Evolutionary conservation across 2,797 vertebrate genomes (phyloP).

Genomic region (Iguana delicatissima): DNA sequence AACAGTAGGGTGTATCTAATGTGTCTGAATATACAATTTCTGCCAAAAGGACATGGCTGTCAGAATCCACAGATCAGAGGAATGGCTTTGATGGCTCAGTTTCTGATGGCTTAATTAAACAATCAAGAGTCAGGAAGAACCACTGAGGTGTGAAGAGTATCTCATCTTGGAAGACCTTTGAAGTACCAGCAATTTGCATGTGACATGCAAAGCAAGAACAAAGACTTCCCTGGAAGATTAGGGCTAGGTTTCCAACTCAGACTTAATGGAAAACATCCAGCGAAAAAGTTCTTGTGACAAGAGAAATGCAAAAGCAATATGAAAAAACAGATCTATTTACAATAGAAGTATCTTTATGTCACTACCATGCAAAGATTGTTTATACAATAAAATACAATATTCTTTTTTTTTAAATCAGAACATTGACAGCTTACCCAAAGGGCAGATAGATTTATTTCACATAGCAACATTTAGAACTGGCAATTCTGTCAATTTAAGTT

Average conservation of each 20-base stretch:
- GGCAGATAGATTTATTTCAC: not conserved
- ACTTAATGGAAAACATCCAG: not conserved
- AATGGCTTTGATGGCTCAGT: not conserved
- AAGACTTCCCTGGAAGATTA: not conserved
- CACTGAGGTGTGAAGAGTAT: constrained; percentile 15
- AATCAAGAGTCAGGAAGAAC: constrained; percentile 5
- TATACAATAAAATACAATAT: constrained; percentile 1
- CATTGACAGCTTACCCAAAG: not conserved
- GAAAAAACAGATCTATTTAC: not conserved
- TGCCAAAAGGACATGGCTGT: not conserved
- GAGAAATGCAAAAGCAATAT: not conserved
- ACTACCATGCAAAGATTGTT: not conserved
- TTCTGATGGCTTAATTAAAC: constrained; percentile 4
- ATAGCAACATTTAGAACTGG: not conserved
- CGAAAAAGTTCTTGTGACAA: not conserved
- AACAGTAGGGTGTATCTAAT: not conserved
- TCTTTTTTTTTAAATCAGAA: not conserved
- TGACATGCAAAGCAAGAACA: not conserved
- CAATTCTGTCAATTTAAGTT: not conserved
- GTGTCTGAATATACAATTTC: constrained; percentile 3
- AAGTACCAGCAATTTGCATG: not conserved
- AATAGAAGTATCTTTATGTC: not conserved
- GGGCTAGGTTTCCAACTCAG: not conserved
- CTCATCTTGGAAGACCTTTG: constrained; percentile 14
- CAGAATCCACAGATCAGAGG: constrained; percentile 4